A percentile compares a stretch with the other conserved stretches of the same genome.
phyloP scores from a whole-genome alignment of 2,797 vertebrate species.

The Periophthalmus magnuspinnatus region DNA sequence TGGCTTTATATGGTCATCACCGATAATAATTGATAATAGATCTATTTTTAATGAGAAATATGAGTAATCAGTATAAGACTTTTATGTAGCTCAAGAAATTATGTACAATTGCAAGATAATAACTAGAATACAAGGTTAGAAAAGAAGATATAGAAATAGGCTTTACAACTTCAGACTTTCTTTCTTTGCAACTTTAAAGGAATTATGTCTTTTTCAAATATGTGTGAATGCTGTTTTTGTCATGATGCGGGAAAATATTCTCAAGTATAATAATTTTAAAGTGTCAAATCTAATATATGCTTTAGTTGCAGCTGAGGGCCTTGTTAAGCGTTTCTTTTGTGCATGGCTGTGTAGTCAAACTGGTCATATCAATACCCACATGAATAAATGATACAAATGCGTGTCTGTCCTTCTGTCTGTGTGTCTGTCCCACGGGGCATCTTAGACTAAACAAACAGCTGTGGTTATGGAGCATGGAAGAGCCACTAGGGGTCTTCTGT shows the following conservation, averaged over 20 bases:
- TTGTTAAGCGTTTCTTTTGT: conserved; percentile 51
- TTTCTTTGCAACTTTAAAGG: too few relatives aligned
- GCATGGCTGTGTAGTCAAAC: conserved; percentile 57
- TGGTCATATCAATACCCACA: conserved; percentile 50
- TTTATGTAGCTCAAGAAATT: neutral
- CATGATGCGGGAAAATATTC: neutral
- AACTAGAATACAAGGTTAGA: too few relatives aligned
- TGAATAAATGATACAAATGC: conserved; percentile 71
- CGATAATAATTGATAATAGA: too few relatives aligned
- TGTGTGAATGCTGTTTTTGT: neutral
- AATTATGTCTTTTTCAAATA: neutral
- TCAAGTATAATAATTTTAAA: neutral
- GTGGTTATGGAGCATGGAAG: conserved; percentile 68
- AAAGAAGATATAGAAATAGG: too few relatives aligned
- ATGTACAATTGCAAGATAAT: too few relatives aligned
- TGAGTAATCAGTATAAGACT: neutral
- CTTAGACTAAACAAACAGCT: conserved; percentile 77
- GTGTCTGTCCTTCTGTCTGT: conserved; percentile 66
- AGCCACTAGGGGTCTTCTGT: conserved; percentile 69
- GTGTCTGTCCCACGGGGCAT: conserved; percentile 59
- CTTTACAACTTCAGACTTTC: too few relatives aligned
- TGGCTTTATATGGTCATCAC: neutral
- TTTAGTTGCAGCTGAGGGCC: conserved; percentile 7
- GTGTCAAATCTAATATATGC: conserved; percentile 7
- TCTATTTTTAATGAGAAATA: too few relatives aligned